These are phyloP conservation scores for Ommatoiulus sabulosus DNA, from an alignment of 2,888 invertebrate genomes.

Conservation along the genomic window DNA sequence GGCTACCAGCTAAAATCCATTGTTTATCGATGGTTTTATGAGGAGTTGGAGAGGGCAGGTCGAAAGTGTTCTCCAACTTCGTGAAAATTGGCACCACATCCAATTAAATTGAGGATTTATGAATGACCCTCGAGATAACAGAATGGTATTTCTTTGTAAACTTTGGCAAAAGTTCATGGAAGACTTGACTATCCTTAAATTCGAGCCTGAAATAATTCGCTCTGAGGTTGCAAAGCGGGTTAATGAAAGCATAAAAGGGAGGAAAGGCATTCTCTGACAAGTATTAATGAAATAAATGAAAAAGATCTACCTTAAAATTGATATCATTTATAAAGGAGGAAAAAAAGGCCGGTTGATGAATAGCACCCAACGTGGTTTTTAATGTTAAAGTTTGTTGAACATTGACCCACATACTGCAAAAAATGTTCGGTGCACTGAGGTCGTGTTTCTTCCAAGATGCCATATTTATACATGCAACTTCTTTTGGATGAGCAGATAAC, in stretches of 20 bases:
- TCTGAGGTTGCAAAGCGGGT: not conserved
- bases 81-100: not conserved
- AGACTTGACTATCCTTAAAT: not conserved
- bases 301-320: not conserved
- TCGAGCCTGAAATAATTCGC: not conserved
- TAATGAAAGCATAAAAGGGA: not conserved
- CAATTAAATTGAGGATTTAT: not conserved
- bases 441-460: not conserved
- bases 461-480: too few relatives aligned
- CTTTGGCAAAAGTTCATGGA: not conserved
- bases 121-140: not conserved
- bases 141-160: not conserved
- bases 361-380: not conserved
- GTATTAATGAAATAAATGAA: not conserved
- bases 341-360: not conserved
- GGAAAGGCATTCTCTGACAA: not conserved
- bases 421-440: not conserved
- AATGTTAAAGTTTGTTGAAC: not conserved
- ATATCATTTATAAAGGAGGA: not conserved
- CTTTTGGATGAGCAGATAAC: too few relatives aligned
- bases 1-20: not conserved
- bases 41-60: not conserved
- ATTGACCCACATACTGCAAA: not conserved
- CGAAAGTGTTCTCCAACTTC: not conserved
- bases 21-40: not conserved